Conservation (phyloP, 2,888 invertebrate genomes). For the Acanthosepion esculentum region DNA sequence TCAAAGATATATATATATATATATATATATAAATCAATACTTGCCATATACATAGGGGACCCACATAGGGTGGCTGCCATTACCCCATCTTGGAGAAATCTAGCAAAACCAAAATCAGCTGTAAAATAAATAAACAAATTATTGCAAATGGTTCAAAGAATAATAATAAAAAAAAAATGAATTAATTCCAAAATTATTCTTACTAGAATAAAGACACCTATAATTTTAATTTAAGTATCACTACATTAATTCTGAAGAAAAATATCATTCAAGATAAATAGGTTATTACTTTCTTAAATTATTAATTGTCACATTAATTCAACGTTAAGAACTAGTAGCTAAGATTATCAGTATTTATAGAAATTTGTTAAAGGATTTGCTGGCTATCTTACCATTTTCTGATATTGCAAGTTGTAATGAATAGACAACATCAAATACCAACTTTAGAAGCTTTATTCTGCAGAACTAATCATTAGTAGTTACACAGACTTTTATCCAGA, state of each 20-base stretch:
- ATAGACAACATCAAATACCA: too few relatives aligned
- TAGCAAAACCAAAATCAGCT: conserved; percentile 99
- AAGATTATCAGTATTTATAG: neutral
- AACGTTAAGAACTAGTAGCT: too few relatives aligned
- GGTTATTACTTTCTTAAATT: neutral
- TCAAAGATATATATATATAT: neutral
- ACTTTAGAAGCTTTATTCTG: too few relatives aligned
- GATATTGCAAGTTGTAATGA: too few relatives aligned
- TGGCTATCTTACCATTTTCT: neutral
- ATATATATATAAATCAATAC: conserved; percentile 53
- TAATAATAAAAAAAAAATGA: too few relatives aligned
- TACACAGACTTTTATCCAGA: too few relatives aligned
- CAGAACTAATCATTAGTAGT: too few relatives aligned
- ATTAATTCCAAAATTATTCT: neutral
- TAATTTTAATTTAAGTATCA: too few relatives aligned
- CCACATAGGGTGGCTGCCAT: conserved; percentile 99
- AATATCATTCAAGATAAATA: neutral
- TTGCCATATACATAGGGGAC: conserved; percentile 99
- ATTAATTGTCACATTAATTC: neutral
- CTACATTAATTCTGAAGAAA: too few relatives aligned
- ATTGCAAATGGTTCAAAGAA: neutral
- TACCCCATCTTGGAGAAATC: conserved; percentile 97
- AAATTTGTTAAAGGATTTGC: neutral
- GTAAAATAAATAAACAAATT: conserved; percentile 53
- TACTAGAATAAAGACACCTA: neutral